These are phyloP conservation scores for Dendroctonus valens DNA, from an alignment of 1,140 invertebrate genomes.

Conservation along the genomic window DNA sequence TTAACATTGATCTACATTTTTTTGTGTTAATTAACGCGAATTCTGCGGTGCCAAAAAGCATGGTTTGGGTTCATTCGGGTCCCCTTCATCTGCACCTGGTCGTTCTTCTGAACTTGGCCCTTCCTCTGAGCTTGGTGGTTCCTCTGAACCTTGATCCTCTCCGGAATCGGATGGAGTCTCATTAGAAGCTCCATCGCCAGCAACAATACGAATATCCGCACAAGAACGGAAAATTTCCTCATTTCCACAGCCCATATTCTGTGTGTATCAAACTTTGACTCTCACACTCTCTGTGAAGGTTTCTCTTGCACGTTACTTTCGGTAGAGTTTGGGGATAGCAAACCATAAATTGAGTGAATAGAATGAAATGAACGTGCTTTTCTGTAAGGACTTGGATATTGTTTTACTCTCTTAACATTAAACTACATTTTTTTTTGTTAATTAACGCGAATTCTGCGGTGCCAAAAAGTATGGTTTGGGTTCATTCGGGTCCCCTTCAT, in stretches of 20 bases:
- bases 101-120: not conserved
- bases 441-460: too few species aligned
- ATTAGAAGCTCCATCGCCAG: not conserved
- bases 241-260: conserved; percentile 72
- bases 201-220: conserved; percentile 61
- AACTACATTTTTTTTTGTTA: too few species aligned
- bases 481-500: not conserved
- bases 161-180: not conserved
- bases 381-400: too few species aligned
- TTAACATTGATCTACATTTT: too few species aligned
- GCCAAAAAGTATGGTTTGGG: not conserved
- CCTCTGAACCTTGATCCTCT: not conserved
- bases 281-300: too few species aligned
- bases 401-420: too few species aligned
- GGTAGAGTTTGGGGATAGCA: too few species aligned
- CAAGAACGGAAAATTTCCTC: conserved; percentile 84
- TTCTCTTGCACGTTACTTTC: too few species aligned
- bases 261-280: too few species aligned
- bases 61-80: not conserved
- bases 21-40: too few species aligned
- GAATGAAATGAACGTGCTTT: too few species aligned
- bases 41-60: conserved; percentile 1
- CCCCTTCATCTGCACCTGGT: not conserved
- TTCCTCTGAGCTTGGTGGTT: not conserved
- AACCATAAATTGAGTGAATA: too few species aligned